These are phyloP conservation scores for Sarcophaga variegata DNA, from an alignment of 2,888 invertebrate genomes.

Conservation along the genomic window DNA sequence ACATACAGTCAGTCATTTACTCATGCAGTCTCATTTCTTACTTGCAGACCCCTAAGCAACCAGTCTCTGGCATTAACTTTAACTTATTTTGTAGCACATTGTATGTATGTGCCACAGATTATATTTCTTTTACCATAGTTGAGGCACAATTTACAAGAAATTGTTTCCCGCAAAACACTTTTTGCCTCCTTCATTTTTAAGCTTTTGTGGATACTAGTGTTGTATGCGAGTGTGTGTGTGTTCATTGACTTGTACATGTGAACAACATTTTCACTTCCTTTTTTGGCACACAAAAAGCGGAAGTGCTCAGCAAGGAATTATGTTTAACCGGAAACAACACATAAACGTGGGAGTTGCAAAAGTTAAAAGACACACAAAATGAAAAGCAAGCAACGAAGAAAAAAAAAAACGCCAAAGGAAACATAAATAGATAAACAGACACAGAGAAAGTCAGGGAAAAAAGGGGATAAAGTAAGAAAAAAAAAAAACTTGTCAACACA, in stretches of 20 bases:
- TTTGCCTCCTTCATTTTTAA: not conserved
- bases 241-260: slow-evolving; percentile 4
- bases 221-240: not conserved
- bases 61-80: not conserved
- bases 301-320: slow-evolving; percentile 61
- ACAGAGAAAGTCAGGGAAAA: too few relatives aligned
- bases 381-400: slow-evolving; percentile 4
- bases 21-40: not conserved
- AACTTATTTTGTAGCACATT: not conserved
- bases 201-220: not conserved
- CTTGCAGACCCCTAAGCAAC: not conserved
- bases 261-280: slow-evolving; percentile 35
- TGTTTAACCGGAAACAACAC: slow-evolving; percentile 63
- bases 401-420: slow-evolving; percentile 5
- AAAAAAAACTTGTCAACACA: slow-evolving; percentile 23
- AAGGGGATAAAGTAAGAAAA: not conserved
- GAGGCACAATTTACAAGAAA: slow-evolving; percentile 18
- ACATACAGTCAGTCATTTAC: not conserved
- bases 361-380: slow-evolving; percentile 31
- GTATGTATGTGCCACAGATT: slow-evolving; percentile 3
- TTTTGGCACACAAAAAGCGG: slow-evolving; percentile 40
- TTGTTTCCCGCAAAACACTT: not conserved
- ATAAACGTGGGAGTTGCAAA: slow-evolving; percentile 49
- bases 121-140: slow-evolving; percentile 2
- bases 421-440: not conserved